A percentile compares a stretch with the other conserved stretches of the same genome.
phyloP scores from a whole-genome alignment of 1,140 invertebrate genomes.

The Wasmannia auropunctata region DNA sequence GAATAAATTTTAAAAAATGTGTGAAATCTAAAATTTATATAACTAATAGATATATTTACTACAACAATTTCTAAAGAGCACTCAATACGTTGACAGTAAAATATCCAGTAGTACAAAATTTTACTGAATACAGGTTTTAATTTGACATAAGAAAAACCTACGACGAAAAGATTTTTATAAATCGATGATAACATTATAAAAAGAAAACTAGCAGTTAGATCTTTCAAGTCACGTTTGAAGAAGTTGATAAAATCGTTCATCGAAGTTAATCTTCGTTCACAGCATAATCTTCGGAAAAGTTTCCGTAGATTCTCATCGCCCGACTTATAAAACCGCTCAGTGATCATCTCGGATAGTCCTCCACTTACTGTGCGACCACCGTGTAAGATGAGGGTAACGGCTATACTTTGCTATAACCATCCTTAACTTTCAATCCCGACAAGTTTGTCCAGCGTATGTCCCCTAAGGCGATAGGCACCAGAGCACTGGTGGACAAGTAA shows the following conservation, averaged over 20 bases:
- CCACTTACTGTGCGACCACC: slow-evolving; percentile 10
- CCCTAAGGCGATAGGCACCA: slow-evolving; percentile 43
- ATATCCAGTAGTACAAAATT: not conserved
- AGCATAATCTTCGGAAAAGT: not conserved
- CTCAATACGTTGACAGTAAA: not conserved
- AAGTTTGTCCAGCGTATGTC: slow-evolving; percentile 53
- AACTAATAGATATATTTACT: not conserved
- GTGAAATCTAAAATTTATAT: not conserved
- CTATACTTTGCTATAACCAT: slow-evolving; percentile 35
- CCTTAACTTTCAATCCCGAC: slow-evolving; percentile 56
- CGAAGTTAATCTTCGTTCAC: not conserved
- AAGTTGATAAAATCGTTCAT: not conserved
- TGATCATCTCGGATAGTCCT: not conserved
- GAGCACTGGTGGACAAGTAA: slow-evolving; percentile 59
- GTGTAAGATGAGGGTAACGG: slow-evolving; percentile 42
- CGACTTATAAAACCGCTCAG: not conserved
- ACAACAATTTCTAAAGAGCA: not conserved
- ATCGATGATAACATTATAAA: not conserved
- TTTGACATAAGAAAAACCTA: not conserved
- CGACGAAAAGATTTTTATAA: not conserved
- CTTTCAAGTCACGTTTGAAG: not conserved
- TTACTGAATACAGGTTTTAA: not conserved
- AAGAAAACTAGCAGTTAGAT: not conserved
- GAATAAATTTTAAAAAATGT: not conserved
- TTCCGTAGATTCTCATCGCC: not conserved